These are phyloP conservation scores for Cladopsammia gracilis DNA, from an alignment of 64 coral and sea anemone species.

Conservation along the genomic window DNA sequence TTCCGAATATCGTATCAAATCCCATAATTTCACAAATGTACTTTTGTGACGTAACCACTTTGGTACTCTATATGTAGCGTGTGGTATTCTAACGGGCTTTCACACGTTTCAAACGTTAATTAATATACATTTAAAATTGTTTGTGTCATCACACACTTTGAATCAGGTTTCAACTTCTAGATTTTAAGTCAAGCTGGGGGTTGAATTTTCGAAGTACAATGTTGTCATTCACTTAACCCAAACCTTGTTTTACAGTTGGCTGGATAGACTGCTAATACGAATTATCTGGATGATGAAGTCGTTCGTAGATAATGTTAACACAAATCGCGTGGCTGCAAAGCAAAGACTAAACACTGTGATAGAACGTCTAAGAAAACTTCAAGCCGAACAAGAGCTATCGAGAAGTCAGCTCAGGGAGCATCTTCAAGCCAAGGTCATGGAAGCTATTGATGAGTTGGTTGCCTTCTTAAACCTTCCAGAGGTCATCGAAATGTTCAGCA, in stretches of 20 bases:
- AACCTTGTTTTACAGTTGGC: slow-evolving; percentile 2
- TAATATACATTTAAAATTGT: no score
- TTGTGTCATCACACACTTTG: no score
- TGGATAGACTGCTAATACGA: slow-evolving; percentile 32
- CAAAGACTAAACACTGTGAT: neutral
- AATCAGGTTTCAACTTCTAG: no score
- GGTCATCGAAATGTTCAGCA: slow-evolving; percentile 5
- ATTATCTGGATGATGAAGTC: slow-evolving; percentile 20
- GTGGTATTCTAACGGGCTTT: no score
- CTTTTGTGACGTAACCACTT: no score
- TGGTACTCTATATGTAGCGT: no score
- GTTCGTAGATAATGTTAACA: neutral
- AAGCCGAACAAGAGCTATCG: slow-evolving; percentile 8
- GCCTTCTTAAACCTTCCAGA: neutral
- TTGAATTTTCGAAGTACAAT: no score
- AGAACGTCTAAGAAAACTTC: neutral
- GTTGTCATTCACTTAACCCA: no score
- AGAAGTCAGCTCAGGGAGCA: neutral
- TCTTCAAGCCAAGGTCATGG: neutral
- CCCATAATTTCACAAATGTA: no score
- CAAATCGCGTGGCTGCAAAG: neutral
- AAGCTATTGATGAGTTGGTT: slow-evolving; percentile 2
- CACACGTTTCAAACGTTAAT: no score
- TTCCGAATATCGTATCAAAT: no score
- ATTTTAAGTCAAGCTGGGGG: no score